Percentiles rank a stretch among this genome's conserved stretches.
phyloP scores from a whole-genome alignment of 37 sponge, comb jelly and placozoan species.

The Oopsacas minuta region DNA sequence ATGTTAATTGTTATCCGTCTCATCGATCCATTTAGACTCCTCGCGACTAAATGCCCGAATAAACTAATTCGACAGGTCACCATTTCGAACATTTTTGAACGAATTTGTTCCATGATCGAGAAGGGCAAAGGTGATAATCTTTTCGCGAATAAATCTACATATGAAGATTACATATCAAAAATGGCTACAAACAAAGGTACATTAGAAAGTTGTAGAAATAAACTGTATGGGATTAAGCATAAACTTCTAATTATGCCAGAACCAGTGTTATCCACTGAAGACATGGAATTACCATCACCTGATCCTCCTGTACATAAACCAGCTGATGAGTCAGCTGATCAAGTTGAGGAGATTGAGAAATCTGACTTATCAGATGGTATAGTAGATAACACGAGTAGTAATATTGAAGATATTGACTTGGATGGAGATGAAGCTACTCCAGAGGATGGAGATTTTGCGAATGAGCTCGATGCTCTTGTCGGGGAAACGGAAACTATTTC shows the following conservation, averaged over 20 bases:
- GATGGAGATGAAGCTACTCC: neutral
- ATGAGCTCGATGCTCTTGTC: neutral
- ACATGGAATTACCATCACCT: neutral
- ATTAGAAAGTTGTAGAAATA: neutral
- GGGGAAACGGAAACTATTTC: neutral
- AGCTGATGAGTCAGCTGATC: neutral
- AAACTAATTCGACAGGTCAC: neutral
- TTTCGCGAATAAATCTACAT: neutral
- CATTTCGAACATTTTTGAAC: constrained; percentile 9
- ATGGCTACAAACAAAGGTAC: constrained; percentile 11
- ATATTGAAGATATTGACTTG: neutral
- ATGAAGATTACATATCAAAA: neutral
- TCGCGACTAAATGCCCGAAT: neutral
- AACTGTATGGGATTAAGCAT: neutral
- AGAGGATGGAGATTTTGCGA: constrained; percentile 14
- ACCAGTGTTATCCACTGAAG: neutral
- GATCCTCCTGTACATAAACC: neutral
- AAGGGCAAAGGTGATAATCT: neutral
- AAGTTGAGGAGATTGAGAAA: neutral
- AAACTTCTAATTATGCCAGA: neutral
- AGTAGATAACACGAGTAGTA: neutral
- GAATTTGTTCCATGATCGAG: neutral
- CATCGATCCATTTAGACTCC: neutral
- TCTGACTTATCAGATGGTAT: neutral
- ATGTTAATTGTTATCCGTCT: neutral